These are phyloP conservation scores for Syngnathus typhle DNA, from an alignment of 2,113 vertebrate species.

Conservation along the genomic window DNA sequence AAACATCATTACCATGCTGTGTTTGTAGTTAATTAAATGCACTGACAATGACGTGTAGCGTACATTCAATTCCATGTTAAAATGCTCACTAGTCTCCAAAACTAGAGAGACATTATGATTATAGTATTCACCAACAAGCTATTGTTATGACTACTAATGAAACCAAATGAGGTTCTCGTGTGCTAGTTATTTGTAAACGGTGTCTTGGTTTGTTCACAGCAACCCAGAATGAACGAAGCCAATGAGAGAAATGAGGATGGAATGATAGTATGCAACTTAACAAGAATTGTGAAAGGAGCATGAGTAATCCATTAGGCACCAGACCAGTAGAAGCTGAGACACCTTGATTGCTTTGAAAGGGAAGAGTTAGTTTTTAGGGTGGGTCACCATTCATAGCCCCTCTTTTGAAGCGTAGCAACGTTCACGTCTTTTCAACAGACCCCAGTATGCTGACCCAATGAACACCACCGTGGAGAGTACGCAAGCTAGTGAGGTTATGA, in stretches of 20 bases:
- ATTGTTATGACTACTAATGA: not conserved
- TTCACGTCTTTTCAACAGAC: not conserved
- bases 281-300: not conserved
- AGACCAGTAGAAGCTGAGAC: conserved; percentile 1
- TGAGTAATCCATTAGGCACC: conserved; percentile 19
- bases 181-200: not conserved
- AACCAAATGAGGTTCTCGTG: not conserved
- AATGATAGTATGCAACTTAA: conserved; percentile 6
- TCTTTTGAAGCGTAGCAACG: not conserved
- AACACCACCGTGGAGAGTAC: not conserved
- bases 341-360: not conserved
- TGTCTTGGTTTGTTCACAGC: not conserved
- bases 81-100: too few relatives aligned
- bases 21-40: not conserved
- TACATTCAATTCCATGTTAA: not conserved
- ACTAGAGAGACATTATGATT: not conserved
- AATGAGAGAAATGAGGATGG: not conserved
- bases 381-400: conserved; percentile 42
- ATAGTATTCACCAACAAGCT: not conserved
- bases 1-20: not conserved
- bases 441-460: not conserved
- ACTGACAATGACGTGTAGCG: not conserved
- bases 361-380: not conserved
- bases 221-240: conserved; percentile 8
- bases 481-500: conserved; percentile 15